These are phyloP conservation scores for Hydrozoanthus gracilis DNA, from an alignment of 92 coral and sea anemone genomes.

Conservation along the genomic window DNA sequence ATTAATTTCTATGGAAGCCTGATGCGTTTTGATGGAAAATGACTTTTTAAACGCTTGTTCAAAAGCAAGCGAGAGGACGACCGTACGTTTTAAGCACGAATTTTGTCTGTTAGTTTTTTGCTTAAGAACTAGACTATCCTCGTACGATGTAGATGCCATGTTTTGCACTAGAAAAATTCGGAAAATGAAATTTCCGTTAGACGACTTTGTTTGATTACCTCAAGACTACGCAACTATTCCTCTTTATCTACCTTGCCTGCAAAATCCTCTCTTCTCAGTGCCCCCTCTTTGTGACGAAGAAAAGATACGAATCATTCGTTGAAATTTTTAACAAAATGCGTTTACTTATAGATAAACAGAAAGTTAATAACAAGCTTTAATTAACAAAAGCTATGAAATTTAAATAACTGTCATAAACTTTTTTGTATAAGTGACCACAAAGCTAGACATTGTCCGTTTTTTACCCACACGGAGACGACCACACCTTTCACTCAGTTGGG, in stretches of 20 bases:
- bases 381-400: neutral
- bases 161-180: neutral
- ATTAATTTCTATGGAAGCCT: conserved; percentile 46
- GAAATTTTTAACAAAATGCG: neutral
- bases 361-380: neutral
- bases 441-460: neutral
- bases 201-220: neutral
- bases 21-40: conserved; percentile 7
- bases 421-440: neutral
- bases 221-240: no score
- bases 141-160: neutral
- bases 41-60: conserved; percentile 10
- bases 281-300: neutral
- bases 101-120: neutral
- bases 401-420: no score
- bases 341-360: neutral
- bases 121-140: neutral
- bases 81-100: neutral
- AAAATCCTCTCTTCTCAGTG: no score
- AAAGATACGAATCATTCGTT: neutral
- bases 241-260: no score
- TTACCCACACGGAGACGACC: neutral
- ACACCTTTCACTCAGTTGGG: conserved; percentile 9
- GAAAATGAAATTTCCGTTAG: neutral
- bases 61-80: neutral